Percentiles rank a stretch among this genome's conserved stretches.
Conservation (phyloP, 1,140 invertebrate genomes). For the Drosophila triauraria region DNA sequence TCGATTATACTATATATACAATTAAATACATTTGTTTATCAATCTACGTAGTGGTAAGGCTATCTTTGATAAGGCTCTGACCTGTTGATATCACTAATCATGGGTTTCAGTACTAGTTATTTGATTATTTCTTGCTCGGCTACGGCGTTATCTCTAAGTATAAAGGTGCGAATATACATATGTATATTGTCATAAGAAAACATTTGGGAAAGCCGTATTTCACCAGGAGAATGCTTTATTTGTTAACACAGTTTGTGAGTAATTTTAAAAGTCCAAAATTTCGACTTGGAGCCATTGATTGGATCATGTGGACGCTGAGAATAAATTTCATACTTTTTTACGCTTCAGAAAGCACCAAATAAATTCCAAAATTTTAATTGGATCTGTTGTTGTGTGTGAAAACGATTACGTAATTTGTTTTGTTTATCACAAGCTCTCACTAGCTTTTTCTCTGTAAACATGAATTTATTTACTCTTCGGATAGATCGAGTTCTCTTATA, state of each 20-base stretch:
- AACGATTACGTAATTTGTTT: constrained; percentile 2
- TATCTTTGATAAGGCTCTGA: background rate
- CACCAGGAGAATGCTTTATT: background rate
- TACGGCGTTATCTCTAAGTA: background rate
- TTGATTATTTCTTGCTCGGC: constrained; percentile 1
- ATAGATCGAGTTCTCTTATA: background rate
- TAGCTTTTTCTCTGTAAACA: background rate
- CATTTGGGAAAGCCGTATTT: background rate
- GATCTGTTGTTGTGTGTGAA: background rate
- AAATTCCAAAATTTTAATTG: background rate
- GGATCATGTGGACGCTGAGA: background rate
- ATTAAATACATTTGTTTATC: constrained; percentile 5
- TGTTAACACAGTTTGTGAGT: too few relatives aligned
- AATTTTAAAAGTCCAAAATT: too few relatives aligned
- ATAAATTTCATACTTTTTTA: background rate
- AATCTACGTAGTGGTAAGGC: background rate
- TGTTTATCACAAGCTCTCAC: background rate
- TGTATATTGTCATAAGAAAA: background rate
- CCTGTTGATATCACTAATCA: background rate
- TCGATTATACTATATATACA: background rate
- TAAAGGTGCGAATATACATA: background rate
- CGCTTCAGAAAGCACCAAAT: background rate
- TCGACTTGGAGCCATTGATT: too few relatives aligned
- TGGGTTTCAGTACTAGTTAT: background rate
- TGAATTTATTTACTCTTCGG: background rate